These are phyloP conservation scores for Aphidius ervi DNA, from an alignment of 1,140 invertebrate genomes.

Conservation along the genomic window DNA sequence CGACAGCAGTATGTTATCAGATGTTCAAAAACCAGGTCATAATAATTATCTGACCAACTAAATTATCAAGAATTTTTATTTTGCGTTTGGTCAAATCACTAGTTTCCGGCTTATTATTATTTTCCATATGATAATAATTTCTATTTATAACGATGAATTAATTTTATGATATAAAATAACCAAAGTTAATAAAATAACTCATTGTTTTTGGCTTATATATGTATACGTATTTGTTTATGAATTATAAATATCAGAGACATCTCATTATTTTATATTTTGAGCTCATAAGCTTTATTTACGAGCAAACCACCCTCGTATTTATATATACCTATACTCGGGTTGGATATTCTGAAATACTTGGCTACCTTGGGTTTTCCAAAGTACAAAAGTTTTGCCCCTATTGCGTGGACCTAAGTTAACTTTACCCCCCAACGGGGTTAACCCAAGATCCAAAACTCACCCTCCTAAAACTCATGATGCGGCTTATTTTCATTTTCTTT, in stretches of 20 bases:
- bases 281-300: conserved; percentile 42
- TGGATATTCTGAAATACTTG: conserved; percentile 10
- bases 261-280: conserved; percentile 43
- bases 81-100: too few relatives aligned
- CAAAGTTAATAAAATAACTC: neutral
- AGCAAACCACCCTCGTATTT: conserved; percentile 18
- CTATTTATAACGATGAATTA: too few relatives aligned
- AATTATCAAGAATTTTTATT: too few relatives aligned
- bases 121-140: too few relatives aligned
- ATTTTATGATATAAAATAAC: too few relatives aligned
- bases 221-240: conserved; percentile 21
- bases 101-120: too few relatives aligned
- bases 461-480: conserved; percentile 3
- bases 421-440: conserved; percentile 14
- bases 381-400: conserved; percentile 31
- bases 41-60: too few relatives aligned
- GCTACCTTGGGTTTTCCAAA: conserved; percentile 15
- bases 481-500: neutral
- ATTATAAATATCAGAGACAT: conserved; percentile 39
- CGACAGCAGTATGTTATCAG: neutral
- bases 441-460: conserved; percentile 1
- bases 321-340: conserved; percentile 10
- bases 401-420: conserved; percentile 20
- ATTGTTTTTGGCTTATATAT: conserved; percentile 7
- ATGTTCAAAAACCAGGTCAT: too few relatives aligned